Conservation (phyloP, 2,888 invertebrate species). For the Catocala fraxini region DNA sequence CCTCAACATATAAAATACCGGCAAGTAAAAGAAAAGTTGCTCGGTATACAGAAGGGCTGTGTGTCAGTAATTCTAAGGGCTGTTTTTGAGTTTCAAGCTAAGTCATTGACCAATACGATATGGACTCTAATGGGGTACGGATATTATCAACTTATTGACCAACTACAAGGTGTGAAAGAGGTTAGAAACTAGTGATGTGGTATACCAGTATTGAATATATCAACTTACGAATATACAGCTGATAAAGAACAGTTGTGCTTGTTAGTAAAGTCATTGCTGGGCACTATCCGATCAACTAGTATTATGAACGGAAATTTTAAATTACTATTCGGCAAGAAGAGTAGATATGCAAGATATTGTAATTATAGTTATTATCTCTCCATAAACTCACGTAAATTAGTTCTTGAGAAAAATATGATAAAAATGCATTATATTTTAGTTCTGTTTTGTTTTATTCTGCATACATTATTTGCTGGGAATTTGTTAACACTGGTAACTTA, state of each 20-base stretch:
- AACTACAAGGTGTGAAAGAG: conserved; percentile 79
- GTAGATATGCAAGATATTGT: too few species aligned
- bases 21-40: conserved; percentile 12
- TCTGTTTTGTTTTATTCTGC: too few species aligned
- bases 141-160: conserved; percentile 81
- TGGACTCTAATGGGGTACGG: conserved; percentile 70
- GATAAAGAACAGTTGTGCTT: conserved; percentile 28
- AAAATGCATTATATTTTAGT: too few species aligned
- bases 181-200: conserved; percentile 32
- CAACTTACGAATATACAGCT: conserved; percentile 26
- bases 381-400: too few species aligned
- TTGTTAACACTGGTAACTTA: not conserved
- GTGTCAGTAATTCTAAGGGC: conserved; percentile 71
- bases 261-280: conserved; percentile 16
- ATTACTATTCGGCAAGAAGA: conserved; percentile 3
- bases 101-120: conserved; percentile 77
- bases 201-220: conserved; percentile 27
- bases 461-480: not conserved
- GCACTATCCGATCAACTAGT: conserved; percentile 6
- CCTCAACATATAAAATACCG: not conserved
- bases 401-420: too few species aligned
- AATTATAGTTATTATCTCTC: too few species aligned
- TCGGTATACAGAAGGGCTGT: conserved; percentile 45
- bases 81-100: conserved; percentile 73
- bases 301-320: conserved; percentile 20